These are phyloP conservation scores for Hydropsyche tenuis DNA, from an alignment of 1,140 invertebrate species.

Conservation along the genomic window DNA sequence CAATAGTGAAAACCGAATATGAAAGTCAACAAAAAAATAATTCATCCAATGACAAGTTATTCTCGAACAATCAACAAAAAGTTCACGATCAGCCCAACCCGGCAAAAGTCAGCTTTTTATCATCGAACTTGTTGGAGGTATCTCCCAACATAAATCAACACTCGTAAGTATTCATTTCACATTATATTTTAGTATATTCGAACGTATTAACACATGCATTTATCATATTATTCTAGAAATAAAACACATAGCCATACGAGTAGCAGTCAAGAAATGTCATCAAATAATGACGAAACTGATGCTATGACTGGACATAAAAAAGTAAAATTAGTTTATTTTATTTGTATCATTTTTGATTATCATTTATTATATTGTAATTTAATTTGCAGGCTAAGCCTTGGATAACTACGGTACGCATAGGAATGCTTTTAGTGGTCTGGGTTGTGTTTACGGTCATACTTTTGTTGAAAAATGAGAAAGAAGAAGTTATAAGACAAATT, in stretches of 20 bases:
- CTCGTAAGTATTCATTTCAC: conserved; percentile 3
- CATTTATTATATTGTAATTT: not conserved
- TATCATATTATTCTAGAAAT: conserved; percentile 1
- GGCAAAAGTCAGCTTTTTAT: conserved; percentile 40
- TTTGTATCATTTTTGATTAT: not conserved
- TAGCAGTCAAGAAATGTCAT: not conserved
- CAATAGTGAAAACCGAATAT: conserved; percentile 1
- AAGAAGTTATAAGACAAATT: conserved; percentile 66
- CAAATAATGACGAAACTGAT: conserved; percentile 37
- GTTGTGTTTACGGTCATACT: conserved; percentile 69
- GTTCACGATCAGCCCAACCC: conserved; percentile 25
- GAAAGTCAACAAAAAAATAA: not conserved
- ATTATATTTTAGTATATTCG: conserved; percentile 1
- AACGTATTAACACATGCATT: not conserved
- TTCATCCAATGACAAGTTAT: not conserved
- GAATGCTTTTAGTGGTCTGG: conserved; percentile 64
- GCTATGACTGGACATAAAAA: conserved; percentile 46
- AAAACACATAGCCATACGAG: not conserved
- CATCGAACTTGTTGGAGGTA: conserved; percentile 28
- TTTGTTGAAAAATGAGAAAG: conserved; percentile 70
- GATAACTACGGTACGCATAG: conserved; percentile 54
- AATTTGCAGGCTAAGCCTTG: conserved; percentile 41
- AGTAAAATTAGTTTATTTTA: conserved; percentile 1
- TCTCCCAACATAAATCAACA: not conserved
- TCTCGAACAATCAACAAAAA: conserved; percentile 17